phyloP scores from a whole-genome alignment of 2,797 vertebrate species.

The Smutsia gigantea region DNA sequence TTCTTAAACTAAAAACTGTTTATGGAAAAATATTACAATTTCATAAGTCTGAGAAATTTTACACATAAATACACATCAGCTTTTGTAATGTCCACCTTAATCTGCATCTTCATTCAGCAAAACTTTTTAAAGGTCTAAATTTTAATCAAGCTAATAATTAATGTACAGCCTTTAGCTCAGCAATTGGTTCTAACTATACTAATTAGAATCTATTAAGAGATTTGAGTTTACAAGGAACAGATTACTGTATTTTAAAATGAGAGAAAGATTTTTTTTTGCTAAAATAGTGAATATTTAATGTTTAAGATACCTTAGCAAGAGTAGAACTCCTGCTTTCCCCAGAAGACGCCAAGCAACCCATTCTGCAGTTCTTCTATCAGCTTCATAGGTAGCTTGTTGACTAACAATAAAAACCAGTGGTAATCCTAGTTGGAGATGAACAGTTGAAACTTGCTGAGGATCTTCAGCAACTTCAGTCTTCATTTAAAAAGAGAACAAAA shows the following conservation, averaged over 20 bases:
- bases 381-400: conserved; percentile 88
- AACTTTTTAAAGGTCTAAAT: conserved; percentile 20
- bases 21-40: conserved; percentile 30
- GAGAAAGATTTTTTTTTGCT: background rate
- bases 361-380: conserved; percentile 90
- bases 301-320: conserved; percentile 91
- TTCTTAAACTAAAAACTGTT: conserved; percentile 52
- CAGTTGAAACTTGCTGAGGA: conserved; percentile 89
- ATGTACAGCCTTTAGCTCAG: background rate
- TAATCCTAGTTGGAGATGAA: conserved; percentile 91
- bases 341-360: conserved; percentile 92
- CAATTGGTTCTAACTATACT: background rate
- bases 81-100: background rate
- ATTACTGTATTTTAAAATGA: background rate
- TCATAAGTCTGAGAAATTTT: conserved; percentile 13
- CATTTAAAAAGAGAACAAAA: conserved; percentile 44
- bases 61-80: background rate
- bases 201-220: background rate
- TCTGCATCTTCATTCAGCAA: background rate
- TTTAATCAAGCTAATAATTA: conserved; percentile 42
- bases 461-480: conserved; percentile 92
- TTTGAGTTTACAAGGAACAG: background rate
- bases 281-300: background rate
- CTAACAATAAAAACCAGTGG: conserved; percentile 95
- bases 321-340: conserved; percentile 92